Base-by-base conservation (phyloP, 2,113 vertebrate genomes). In the Falco punctatus region DNA sequence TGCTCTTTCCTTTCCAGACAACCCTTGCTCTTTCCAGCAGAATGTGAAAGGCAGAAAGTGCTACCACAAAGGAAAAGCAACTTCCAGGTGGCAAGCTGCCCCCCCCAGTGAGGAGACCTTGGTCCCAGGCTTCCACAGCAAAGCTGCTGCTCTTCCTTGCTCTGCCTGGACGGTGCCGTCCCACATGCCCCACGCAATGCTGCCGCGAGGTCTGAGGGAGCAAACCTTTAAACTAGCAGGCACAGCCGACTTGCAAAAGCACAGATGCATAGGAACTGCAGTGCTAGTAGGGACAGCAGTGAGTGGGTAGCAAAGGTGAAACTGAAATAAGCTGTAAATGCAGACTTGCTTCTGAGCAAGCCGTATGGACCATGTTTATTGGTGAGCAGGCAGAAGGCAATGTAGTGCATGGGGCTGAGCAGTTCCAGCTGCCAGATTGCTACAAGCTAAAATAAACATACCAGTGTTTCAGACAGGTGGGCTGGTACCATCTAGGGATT, bases 171-270 rank as follows among this genome's bases (percentile, higher is more conserved):
- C 0, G 4, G 23, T 55, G 40, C 40, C 0, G 0, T 57, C 35
- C 24, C 54, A 40, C 0, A 0, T 1, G 4, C 19, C 27, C 65
- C 40, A 26, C 5, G 1, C 13, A n/a, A 73, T 14, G 8, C 64
- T 88, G 52, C 35, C 28, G 55, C 66, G 35, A 23, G 28, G 10
- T 66, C 26, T 27, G 5, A 26, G 28, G 16, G 9, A 66, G 23
- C n/a, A 66, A 44, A 27, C 5, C 27, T 86, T 64, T n/a, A 48
- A 66, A 74, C n/a, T 4, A 42, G 55, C 26, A 32, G 3, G 6
- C 8, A 26, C 57, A 13, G 10, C 35, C 3, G 7, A 13, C 14
- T 48, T 61, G 42, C 48, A 46, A 30, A 42, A 62, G 23, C 42
- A 57, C 16, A 27, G 57, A 52, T 0, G 5, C 28, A 35, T 42